phyloP scores from a whole-genome alignment of 2,888 invertebrate genomes.

The Acleris cristana region DNA sequence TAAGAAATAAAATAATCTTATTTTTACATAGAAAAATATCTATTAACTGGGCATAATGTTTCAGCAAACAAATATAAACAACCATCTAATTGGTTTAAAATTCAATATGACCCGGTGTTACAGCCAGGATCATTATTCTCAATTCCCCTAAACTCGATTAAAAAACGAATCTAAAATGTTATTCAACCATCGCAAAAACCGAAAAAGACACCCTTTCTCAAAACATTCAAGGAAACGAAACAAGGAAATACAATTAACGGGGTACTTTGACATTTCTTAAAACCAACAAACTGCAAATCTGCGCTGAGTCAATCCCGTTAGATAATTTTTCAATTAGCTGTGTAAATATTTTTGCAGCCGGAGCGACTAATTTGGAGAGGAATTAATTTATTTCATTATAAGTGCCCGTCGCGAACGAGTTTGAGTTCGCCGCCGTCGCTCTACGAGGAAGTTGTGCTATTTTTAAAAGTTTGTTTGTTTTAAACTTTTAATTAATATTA shows the following conservation, averaged over 20 bases:
- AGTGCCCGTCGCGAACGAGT: constrained; percentile 8
- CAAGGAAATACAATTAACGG: constrained; percentile 30
- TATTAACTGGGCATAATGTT: too few relatives aligned
- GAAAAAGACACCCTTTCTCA: background rate
- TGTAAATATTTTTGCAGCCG: constrained; percentile 35
- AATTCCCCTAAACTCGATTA: too few relatives aligned
- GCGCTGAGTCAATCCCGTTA: constrained; percentile 30
- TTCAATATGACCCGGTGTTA: too few relatives aligned
- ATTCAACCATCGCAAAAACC: constrained; percentile 1
- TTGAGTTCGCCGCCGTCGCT: background rate
- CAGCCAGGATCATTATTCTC: too few relatives aligned
- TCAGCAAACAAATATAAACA: too few relatives aligned
- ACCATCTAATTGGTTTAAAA: too few relatives aligned
- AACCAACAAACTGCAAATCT: constrained; percentile 32
- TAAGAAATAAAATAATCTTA: too few relatives aligned
- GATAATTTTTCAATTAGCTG: constrained; percentile 38
- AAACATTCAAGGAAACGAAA: constrained; percentile 10
- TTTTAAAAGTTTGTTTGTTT: too few relatives aligned
- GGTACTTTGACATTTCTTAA: constrained; percentile 28
- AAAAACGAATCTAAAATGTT: background rate
- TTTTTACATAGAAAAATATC: too few relatives aligned
- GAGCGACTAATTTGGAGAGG: constrained; percentile 30
- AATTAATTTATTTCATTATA: constrained; percentile 37
- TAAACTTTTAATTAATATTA: too few relatives aligned
- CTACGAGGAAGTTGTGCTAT: background rate